Conservation (phyloP, 2,797 vertebrate genomes). For the Pseudochirops corinnae region DNA sequence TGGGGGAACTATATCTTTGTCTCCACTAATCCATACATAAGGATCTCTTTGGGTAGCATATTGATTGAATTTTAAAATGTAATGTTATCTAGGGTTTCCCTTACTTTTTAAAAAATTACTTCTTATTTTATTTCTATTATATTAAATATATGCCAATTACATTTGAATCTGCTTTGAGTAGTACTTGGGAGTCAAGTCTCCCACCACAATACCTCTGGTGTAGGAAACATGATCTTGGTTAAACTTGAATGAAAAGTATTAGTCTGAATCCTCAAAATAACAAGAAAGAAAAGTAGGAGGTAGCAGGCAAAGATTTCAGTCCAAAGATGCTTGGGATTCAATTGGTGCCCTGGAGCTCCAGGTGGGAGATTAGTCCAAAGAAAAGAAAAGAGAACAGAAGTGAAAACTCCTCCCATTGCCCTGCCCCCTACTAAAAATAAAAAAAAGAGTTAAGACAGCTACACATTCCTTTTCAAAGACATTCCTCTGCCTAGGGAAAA, state of each 20-base stretch:
- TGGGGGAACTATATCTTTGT: not conserved
- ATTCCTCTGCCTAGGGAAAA: not conserved
- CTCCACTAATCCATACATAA: not conserved
- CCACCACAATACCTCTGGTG: not conserved
- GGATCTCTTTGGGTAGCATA: not conserved
- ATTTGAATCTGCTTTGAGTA: not conserved
- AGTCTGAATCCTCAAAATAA: not conserved
- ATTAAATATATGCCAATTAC: not conserved
- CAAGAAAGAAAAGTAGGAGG: not conserved
- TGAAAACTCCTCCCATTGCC: not conserved
- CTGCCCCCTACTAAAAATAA: not conserved
- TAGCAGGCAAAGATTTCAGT: not conserved
- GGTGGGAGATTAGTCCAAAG: slow-evolving; percentile 4
- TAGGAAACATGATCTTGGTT: not conserved
- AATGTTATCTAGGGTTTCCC: not conserved
- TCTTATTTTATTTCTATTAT: not conserved
- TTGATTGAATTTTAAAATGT: not conserved
- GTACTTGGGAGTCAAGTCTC: not conserved
- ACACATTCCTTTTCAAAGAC: slow-evolving; percentile 16
- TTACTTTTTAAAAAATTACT: not conserved
- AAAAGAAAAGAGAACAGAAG: not conserved
- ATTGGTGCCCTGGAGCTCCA: not conserved
- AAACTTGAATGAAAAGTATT: not conserved
- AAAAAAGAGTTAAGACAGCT: not conserved
- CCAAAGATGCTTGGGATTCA: not conserved